Conservation (phyloP, 2,888 invertebrate genomes). For the Macropis europaea region DNA sequence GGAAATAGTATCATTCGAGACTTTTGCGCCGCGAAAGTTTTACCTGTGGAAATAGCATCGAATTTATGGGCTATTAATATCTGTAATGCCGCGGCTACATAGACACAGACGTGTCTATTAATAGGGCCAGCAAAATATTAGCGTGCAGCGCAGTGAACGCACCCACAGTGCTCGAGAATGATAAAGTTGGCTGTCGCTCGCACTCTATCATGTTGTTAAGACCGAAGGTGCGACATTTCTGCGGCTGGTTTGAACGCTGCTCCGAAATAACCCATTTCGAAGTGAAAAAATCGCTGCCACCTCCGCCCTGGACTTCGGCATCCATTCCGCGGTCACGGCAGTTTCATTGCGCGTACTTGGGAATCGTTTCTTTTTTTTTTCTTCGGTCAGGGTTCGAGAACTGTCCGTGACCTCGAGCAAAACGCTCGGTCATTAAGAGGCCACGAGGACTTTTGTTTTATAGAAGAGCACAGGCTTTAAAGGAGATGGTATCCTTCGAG, state of each 20-base stretch:
- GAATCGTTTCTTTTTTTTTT: too few relatives aligned
- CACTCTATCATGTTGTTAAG: conserved; percentile 57
- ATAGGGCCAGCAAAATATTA: conserved; percentile 54
- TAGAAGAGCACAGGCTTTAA: conserved; percentile 59
- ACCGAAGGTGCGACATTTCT: conserved; percentile 56
- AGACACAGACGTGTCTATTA: conserved; percentile 54
- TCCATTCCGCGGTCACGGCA: background rate
- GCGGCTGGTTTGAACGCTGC: conserved; percentile 36
- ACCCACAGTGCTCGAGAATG: conserved; percentile 50
- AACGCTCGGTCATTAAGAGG: conserved; percentile 62
- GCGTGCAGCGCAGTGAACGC: conserved; percentile 54
- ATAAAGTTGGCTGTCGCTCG: conserved; percentile 56
- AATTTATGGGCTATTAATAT: conserved; percentile 55
- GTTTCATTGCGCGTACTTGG: too few relatives aligned
- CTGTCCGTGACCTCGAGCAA: conserved; percentile 49
- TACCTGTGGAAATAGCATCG: conserved; percentile 51
- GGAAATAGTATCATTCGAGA: conserved; percentile 8
- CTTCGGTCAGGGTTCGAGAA: too few relatives aligned
- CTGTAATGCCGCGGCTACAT: conserved; percentile 47
- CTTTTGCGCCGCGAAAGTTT: conserved; percentile 33
- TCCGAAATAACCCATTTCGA: conserved; percentile 39
- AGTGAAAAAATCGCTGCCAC: conserved; percentile 11
- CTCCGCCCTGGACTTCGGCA: background rate
- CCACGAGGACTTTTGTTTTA: conserved; percentile 64
- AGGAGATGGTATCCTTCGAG: conserved; percentile 64